Evolutionary conservation across 2,113 vertebrate species (phyloP).

Genomic region (Dicerorhinus sumatrensis): DNA sequence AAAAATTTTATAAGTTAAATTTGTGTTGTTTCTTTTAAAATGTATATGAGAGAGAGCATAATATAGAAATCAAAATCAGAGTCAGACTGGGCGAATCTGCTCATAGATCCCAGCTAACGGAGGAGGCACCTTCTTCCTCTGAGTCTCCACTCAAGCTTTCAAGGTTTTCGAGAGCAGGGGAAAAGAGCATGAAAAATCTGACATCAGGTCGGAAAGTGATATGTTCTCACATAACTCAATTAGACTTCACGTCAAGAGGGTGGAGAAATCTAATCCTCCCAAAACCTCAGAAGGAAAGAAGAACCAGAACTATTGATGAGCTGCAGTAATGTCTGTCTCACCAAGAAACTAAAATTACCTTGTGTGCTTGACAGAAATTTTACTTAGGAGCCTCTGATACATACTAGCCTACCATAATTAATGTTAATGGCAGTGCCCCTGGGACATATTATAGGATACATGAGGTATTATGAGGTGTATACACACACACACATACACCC

Average conservation of each 20-base stretch:
- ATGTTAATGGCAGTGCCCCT: not conserved
- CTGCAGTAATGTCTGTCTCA: not conserved
- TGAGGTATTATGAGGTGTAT: not conserved
- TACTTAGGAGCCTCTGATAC: not conserved
- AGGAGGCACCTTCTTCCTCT: not conserved
- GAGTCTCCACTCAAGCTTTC: not conserved
- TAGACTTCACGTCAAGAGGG: not conserved
- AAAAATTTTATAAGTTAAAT: not conserved
- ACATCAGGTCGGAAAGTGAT: not conserved
- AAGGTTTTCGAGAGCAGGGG: not conserved
- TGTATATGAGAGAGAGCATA: not conserved
- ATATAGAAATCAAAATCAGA: not conserved
- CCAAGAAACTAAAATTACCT: not conserved
- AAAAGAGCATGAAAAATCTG: not conserved
- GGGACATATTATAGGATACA: not conserved
- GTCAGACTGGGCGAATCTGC: not conserved
- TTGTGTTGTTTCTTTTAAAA: constrained; percentile 1
- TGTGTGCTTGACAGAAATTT: not conserved
- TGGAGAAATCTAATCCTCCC: not conserved
- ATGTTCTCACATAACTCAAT: not conserved
- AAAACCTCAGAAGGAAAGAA: not conserved
- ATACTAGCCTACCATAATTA: not conserved
- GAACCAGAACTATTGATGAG: not conserved
- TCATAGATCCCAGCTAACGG: not conserved
- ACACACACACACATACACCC: not conserved